phyloP scores from a whole-genome alignment of 2,888 invertebrate genomes.

The Aphrophora alni region DNA sequence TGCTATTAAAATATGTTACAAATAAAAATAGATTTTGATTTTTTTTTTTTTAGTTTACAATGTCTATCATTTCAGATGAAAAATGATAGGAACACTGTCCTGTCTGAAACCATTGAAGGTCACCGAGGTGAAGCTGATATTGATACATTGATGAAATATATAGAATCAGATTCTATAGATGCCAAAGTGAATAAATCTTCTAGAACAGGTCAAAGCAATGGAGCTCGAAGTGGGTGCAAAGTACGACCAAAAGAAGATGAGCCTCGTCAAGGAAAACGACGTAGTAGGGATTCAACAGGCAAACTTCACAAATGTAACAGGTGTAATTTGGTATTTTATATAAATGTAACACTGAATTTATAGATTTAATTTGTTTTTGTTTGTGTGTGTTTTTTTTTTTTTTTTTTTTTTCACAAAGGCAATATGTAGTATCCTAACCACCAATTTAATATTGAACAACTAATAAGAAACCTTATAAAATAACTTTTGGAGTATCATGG shows the following conservation, averaged over 20 bases:
- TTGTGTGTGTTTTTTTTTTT: too few relatives aligned
- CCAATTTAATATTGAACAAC: too few relatives aligned
- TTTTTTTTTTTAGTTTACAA: too few relatives aligned
- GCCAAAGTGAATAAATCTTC: slow-evolving; percentile 50
- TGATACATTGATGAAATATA: slow-evolving; percentile 77
- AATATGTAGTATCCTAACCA: too few relatives aligned
- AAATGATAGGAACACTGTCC: slow-evolving; percentile 58
- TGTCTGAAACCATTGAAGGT: slow-evolving; percentile 71
- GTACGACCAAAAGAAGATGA: slow-evolving; percentile 56
- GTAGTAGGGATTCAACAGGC: slow-evolving; percentile 51
- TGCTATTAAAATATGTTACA: too few relatives aligned
- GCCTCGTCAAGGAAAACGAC: slow-evolving; percentile 47
- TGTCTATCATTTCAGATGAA: slow-evolving; percentile 46
- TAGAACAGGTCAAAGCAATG: slow-evolving; percentile 54
- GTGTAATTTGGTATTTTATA: slow-evolving; percentile 5
- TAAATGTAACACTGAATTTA: too few relatives aligned
- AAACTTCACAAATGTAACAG: slow-evolving; percentile 71
- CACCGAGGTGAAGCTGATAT: slow-evolving; percentile 80
- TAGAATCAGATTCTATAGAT: slow-evolving; percentile 60
- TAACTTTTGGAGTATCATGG: too few relatives aligned
- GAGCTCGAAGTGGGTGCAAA: slow-evolving; percentile 57
- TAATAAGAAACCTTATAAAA: too few relatives aligned
- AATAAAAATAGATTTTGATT: too few relatives aligned
- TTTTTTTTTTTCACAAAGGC: too few relatives aligned
- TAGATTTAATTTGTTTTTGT: too few relatives aligned